Evolutionary conservation across 1,140 invertebrate genomes (phyloP), one percentile per base, ranked within the genome.

Genomic region (Panonychus citri): DNA sequence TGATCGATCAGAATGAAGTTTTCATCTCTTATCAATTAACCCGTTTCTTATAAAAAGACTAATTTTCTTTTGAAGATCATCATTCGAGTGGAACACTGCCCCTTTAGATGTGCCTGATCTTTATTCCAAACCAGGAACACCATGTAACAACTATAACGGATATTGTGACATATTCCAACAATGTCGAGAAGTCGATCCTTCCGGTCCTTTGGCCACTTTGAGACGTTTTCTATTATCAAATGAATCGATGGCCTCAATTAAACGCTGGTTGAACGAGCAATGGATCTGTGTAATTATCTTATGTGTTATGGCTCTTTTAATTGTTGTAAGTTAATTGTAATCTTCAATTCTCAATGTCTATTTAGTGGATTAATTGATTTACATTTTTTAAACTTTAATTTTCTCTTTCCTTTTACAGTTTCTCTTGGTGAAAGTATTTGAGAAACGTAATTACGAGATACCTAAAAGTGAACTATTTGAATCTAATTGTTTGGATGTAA

Each of bases 121-220:
- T 78, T 86, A 79, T 70, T 81, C 84, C n/a, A 93, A 90, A 66
- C 61, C 67, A 64, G 75, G 75, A 28, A 73, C 73, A 10, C 91
- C 93, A 0, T 98, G 94, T 69, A 93, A 97, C 68, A 86, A 98
- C 68, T 97, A 94, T 70, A 88, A 88, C 66, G 93, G 93, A 61
- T 99, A 98, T 71, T 99, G 94, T 72, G 94, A 99, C 72, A 89
- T 96, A 39, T 97, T 95, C 71, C 85, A 94, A 72, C 88, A 88
- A 66, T 97, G 93, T 69, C 76, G 93, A 61, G 83, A 88, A 70
- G 89, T 99, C 13, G 93, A 98, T 73, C 89, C 91, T 0, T 91
- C 98, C 66, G 94, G 94, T 37, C 94, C 94, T 21, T 73, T 98
- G 59, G 88, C 89, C 13, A 77, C 89, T 60, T 76, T 99, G 26